A percentile compares a stretch with the other conserved stretches of the same genome.
phyloP scores from a whole-genome alignment of 2,113 vertebrate genomes.

The Jacana jacana region DNA sequence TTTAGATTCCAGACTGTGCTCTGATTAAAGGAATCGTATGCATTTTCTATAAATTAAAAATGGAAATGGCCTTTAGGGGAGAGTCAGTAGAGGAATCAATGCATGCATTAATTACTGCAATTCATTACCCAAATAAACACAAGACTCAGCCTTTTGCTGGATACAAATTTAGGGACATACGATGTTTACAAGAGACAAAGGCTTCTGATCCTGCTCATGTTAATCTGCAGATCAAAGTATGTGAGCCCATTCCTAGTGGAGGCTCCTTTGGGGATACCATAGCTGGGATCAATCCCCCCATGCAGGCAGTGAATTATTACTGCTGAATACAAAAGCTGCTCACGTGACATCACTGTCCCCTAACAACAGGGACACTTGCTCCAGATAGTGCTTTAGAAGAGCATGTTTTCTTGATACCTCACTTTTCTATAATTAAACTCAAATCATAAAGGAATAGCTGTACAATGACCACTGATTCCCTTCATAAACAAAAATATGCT shows the following conservation, averaged over 20 bases:
- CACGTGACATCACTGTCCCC: constrained; percentile 82
- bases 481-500: constrained; percentile 64
- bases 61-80: constrained; percentile 89
- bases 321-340: constrained; percentile 90
- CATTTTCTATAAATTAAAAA: constrained; percentile 95
- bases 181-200: constrained; percentile 89
- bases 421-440: constrained; percentile 74
- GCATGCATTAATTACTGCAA: constrained; percentile 95
- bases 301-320: constrained; percentile 91
- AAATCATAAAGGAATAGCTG: constrained; percentile 71
- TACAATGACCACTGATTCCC: constrained; percentile 62
- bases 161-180: constrained; percentile 84
- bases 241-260: constrained; percentile 80
- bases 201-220: constrained; percentile 82
- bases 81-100: constrained; percentile 91
- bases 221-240: constrained; percentile 90
- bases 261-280: constrained; percentile 84
- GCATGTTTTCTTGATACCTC: constrained; percentile 77
- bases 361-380: constrained; percentile 77
- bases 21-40: constrained; percentile 70
- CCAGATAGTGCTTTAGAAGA: constrained; percentile 75
- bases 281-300: constrained; percentile 85
- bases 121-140: constrained; percentile 98
- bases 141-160: constrained; percentile 86
- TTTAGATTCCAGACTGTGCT: constrained; percentile 59